These are phyloP conservation scores for Drosophila sproati DNA, from an alignment of 1,140 invertebrate genomes.

Conservation along the genomic window DNA sequence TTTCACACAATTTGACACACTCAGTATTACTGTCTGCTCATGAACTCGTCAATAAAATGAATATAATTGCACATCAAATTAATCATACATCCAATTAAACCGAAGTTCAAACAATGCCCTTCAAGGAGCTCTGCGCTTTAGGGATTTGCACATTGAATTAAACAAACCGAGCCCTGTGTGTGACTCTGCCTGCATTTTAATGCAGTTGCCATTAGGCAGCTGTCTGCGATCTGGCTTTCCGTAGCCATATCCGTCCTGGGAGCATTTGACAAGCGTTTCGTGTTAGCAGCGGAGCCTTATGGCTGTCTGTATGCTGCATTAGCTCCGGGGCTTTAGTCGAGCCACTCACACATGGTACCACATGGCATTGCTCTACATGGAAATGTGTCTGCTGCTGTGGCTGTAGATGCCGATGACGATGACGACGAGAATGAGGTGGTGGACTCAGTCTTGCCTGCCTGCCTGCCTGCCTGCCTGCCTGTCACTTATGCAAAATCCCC, in stretches of 20 bases:
- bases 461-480: constrained; percentile 19
- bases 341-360: constrained; percentile 53
- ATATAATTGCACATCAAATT: constrained; percentile 47
- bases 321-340: constrained; percentile 64
- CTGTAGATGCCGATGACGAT: not conserved
- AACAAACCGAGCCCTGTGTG: constrained; percentile 51
- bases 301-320: constrained; percentile 64
- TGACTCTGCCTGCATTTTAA: constrained; percentile 44
- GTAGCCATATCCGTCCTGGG: constrained; percentile 18
- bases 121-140: not conserved
- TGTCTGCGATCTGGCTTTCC: constrained; percentile 12
- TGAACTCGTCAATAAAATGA: not conserved
- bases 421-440: constrained; percentile 22
- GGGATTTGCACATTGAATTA: constrained; percentile 59
- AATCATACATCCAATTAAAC: constrained; percentile 65
- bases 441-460: not conserved
- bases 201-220: constrained; percentile 40
- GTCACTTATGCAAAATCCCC: constrained; percentile 80
- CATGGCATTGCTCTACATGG: constrained; percentile 31
- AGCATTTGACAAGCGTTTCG: constrained; percentile 69
- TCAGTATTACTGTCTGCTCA: not conserved
- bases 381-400: constrained; percentile 13
- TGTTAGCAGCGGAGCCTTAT: constrained; percentile 58
- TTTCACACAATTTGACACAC: constrained; percentile 35
- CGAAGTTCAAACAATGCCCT: constrained; percentile 31